Percentiles rank a stretch among this genome's conserved stretches.
phyloP scores from a whole-genome alignment of 2,888 invertebrate genomes.

The Epirrhoe tristata region DNA sequence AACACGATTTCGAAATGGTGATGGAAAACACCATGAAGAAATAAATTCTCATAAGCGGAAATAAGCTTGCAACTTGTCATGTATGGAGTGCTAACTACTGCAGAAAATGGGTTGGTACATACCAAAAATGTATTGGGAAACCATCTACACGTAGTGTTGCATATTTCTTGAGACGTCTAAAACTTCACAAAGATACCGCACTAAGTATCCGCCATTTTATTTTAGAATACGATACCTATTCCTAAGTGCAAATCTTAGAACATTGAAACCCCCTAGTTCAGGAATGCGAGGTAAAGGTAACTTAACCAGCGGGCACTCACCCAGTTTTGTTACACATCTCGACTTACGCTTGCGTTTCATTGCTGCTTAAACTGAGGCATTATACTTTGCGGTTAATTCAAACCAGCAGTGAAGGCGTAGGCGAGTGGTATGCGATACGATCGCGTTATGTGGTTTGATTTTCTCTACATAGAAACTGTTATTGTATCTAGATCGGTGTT shows the following conservation, averaged over 20 bases:
- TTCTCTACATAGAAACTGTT: neutral
- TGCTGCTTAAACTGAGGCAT: conserved; percentile 19
- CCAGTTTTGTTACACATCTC: conserved; percentile 19
- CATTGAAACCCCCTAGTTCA: conserved; percentile 43
- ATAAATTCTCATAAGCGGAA: too few relatives aligned
- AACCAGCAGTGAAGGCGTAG: conserved; percentile 38
- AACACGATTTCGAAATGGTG: too few relatives aligned
- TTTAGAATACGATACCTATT: conserved; percentile 27
- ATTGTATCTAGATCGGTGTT: neutral
- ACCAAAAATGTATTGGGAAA: too few relatives aligned
- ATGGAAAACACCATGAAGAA: too few relatives aligned
- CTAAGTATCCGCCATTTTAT: too few relatives aligned
- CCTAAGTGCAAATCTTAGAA: conserved; percentile 49
- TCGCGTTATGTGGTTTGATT: conserved; percentile 25
- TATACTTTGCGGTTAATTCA: neutral
- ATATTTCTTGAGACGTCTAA: too few relatives aligned
- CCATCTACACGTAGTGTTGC: too few relatives aligned
- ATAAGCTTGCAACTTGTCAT: too few relatives aligned
- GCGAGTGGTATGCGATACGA: conserved; percentile 5
- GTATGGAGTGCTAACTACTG: too few relatives aligned
- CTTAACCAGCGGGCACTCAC: conserved; percentile 45
- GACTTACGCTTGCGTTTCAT: conserved; percentile 35
- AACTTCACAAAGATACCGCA: too few relatives aligned
- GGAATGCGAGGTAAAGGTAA: conserved; percentile 57
- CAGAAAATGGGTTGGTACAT: too few relatives aligned